Percentiles rank a stretch among this genome's conserved stretches.
Conservation (phyloP, 1,140 invertebrate genomes). For the Platyura marginata region DNA sequence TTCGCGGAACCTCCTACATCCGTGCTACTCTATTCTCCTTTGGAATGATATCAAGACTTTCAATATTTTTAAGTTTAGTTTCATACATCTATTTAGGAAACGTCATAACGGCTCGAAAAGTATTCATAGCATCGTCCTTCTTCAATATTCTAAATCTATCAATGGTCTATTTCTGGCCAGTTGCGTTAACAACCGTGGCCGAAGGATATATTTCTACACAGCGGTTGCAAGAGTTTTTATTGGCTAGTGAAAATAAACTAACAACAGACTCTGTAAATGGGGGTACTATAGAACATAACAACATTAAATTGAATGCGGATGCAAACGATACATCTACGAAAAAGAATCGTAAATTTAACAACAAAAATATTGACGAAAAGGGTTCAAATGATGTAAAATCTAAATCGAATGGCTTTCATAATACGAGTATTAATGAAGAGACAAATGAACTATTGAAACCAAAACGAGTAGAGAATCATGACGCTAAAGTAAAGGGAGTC, state of each 20-base stretch:
- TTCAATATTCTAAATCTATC: constrained; percentile 31
- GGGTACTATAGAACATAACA: no score
- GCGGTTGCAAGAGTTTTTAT: constrained; percentile 40
- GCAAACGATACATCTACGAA: neutral
- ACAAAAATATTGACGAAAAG: constrained; percentile 4
- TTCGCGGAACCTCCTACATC: constrained; percentile 32
- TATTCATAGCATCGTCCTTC: constrained; percentile 29
- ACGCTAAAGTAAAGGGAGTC: constrained; percentile 14
- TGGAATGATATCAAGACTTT: constrained; percentile 34
- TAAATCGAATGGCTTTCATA: neutral
- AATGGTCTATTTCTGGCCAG: constrained; percentile 44
- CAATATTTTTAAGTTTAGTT: constrained; percentile 41
- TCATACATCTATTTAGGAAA: constrained; percentile 36
- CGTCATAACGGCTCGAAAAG: constrained; percentile 37
- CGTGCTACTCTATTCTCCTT: constrained; percentile 26
- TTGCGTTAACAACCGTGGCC: constrained; percentile 38
- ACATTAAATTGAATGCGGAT: no score
- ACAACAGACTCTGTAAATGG: no score
- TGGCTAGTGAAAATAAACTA: constrained; percentile 9
- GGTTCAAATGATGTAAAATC: neutral
- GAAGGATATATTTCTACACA: constrained; percentile 47
- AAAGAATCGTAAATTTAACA: neutral
- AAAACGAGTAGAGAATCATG: no score
- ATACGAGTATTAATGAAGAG: no score
- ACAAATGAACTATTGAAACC: no score